phyloP scores from a whole-genome alignment of 2,113 vertebrate species.

The Nipponia nippon region DNA sequence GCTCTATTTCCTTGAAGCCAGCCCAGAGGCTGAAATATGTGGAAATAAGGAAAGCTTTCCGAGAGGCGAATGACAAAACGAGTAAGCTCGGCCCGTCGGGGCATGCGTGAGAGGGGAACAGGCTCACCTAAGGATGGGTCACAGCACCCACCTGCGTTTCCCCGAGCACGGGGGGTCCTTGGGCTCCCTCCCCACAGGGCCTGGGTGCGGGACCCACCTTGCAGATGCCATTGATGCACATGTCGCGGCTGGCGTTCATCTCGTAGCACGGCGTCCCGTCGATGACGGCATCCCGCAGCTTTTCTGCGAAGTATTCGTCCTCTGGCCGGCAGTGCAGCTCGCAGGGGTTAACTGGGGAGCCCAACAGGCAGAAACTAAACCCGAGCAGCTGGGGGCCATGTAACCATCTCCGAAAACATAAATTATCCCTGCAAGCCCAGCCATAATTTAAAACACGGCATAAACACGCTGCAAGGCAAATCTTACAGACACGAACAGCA shows the following conservation, averaged over 20 bases:
- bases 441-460: fast-evolving
- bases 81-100: fast-evolving
- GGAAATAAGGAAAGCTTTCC: not conserved
- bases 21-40: not conserved
- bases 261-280: constrained; percentile 90
- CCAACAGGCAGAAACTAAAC: not conserved
- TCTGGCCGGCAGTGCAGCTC: constrained; percentile 91
- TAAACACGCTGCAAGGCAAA: fast-evolving
- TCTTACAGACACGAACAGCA: fast-evolving
- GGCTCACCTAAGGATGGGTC: fast-evolving
- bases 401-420: fast-evolving
- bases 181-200: not conserved
- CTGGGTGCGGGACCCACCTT: constrained; percentile 71
- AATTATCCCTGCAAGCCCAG: not conserved
- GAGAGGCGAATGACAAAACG: fast-evolving
- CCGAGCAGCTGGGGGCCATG: not conserved
- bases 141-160: fast-evolving
- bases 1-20: not conserved
- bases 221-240: constrained; percentile 95
- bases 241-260: constrained; percentile 75
- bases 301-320: constrained; percentile 83
- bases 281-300: constrained; percentile 84
- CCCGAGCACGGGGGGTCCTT: fast-evolving
- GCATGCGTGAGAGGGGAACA: fast-evolving
- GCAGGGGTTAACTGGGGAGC: constrained; percentile 82